phyloP scores from a whole-genome alignment of 2,113 vertebrate genomes.

The Campylomormyrus numenius region DNA sequence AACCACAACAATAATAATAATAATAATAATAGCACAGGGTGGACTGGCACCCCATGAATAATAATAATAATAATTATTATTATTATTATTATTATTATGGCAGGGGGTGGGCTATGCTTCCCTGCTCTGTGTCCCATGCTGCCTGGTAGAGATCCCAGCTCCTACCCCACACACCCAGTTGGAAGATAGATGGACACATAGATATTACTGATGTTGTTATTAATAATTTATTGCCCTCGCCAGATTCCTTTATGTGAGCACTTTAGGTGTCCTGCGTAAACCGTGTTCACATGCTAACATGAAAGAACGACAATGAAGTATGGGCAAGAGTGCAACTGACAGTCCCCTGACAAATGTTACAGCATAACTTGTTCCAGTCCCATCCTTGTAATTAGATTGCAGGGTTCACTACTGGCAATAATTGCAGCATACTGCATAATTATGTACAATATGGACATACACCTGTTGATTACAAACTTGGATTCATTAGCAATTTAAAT shows the following conservation, averaged over 20 bases:
- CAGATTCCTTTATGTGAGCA: background rate
- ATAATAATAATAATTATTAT: background rate
- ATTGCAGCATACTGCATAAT: conserved; percentile 7
- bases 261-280: background rate
- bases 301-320: background rate
- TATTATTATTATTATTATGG: too few relatives aligned
- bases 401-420: background rate
- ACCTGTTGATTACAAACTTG: background rate
- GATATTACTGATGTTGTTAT: background rate
- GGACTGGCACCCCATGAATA: too few relatives aligned
- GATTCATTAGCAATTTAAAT: conserved; percentile 8
- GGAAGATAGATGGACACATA: background rate
- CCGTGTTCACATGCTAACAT: background rate
- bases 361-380: background rate
- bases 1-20: background rate
- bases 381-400: conserved; percentile 10
- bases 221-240: background rate
- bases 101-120: too few relatives aligned
- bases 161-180: background rate
- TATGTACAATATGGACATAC: background rate
- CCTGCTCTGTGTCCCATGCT: background rate
- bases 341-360: background rate
- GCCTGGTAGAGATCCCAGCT: background rate
- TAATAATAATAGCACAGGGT: too few relatives aligned
- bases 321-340: background rate